Percentiles rank a stretch among this genome's conserved stretches.
phyloP scores from a whole-genome alignment of 1,140 invertebrate species.

The Melitaea cinxia region DNA sequence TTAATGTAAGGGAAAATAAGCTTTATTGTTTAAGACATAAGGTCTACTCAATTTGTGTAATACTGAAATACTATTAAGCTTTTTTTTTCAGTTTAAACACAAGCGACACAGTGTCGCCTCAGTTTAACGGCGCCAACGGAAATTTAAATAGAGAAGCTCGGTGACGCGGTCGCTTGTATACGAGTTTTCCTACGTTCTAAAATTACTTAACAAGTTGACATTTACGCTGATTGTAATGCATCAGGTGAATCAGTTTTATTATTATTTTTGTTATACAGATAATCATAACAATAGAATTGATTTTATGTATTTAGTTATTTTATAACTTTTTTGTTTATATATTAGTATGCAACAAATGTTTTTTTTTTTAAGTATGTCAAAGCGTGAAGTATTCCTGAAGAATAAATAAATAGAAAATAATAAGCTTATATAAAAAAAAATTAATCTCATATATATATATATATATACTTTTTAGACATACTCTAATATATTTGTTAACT shows the following conservation, averaged over 20 bases:
- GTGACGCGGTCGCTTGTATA: neutral
- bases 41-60: neutral
- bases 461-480: too few relatives aligned
- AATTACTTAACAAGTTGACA: neutral
- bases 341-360: too few relatives aligned
- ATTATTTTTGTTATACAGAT: too few relatives aligned
- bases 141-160: constrained; percentile 7
- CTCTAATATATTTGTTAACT: too few relatives aligned
- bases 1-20: neutral
- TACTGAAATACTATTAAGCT: neutral
- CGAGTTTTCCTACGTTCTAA: neutral
- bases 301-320: neutral
- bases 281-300: neutral
- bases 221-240: neutral
- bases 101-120: constrained; percentile 29
- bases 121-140: constrained; percentile 9
- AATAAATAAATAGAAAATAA: too few relatives aligned
- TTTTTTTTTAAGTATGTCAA: too few relatives aligned
- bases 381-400: too few relatives aligned
- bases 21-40: neutral
- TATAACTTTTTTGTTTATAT: neutral
- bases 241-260: too few relatives aligned
- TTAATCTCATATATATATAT: too few relatives aligned
- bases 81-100: constrained; percentile 5
- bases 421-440: too few relatives aligned